Base-by-base conservation (phyloP, 1,140 invertebrate genomes). In the Zophobas atratus region DNA sequence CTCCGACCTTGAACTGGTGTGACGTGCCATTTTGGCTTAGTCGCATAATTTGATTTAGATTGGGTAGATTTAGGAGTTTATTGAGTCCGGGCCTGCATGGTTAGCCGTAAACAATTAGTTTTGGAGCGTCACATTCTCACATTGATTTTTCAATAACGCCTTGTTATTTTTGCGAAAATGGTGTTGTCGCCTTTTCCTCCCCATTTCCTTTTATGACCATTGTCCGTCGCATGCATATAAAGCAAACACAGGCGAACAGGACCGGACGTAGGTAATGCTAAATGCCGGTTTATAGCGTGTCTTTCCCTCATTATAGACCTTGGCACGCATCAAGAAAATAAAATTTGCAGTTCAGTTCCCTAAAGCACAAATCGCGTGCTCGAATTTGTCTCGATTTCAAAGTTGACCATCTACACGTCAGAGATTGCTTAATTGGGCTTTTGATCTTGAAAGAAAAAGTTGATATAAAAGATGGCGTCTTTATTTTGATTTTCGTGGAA, bases 331-430 rank as follows among this genome's bases (percentile, higher is more conserved):
- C 49, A 76, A 80, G 80, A 81, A 81, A 81, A 77, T 81, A 80
- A 81, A 82, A 82, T 81, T 78, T 81, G 79, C 77, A 82, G 80
- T 79, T 78, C 46, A 79, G 55, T 75, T 76, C 70, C 77, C 57
- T 77, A 76, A 78, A 80, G 70, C 46, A 71, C 33, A 77, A 77
- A 81, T 81, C 79, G 80, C 80, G 79, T 81, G 80, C 57, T 70
- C n/a, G 41, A 70, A 48, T 76, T 55, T 49, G 72, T 76, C 74
- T 79, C 70, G 56, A 57, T 79, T 53, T 71, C 75, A 67, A 41
- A 56, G 35, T 77, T 73, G 71, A 79, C 75, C 74, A 74, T 79
- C 78, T 79, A 72, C 78, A 79, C 74, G 78, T 79, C 78, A 79
- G 77, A 55, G 71, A 76, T 77, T 70, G 46, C 46, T 49, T 63